These are phyloP conservation scores for Delichon dasypus DNA, from an alignment of 2,797 vertebrate species.

Conservation along the genomic window DNA sequence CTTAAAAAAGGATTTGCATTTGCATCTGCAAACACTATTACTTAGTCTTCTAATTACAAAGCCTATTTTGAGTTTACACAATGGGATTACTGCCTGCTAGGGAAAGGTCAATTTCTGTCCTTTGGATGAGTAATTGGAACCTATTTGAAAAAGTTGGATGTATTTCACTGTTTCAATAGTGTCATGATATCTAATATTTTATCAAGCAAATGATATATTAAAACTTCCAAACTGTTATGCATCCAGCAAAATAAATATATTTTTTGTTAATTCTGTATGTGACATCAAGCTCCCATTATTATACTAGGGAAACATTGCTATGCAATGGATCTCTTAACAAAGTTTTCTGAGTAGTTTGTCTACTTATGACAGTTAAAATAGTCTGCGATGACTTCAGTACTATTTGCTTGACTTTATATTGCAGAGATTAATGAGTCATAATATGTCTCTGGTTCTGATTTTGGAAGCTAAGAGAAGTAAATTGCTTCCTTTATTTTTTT, in stretches of 20 bases:
- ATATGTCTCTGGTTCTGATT: not conserved
- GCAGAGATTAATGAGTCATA: not conserved
- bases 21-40: conserved; percentile 14
- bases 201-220: not conserved
- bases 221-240: not conserved
- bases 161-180: not conserved
- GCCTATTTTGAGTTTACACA: not conserved
- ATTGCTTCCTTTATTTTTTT: not conserved
- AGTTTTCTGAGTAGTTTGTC: not conserved
- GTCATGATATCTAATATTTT: not conserved
- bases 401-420: not conserved
- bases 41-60: not conserved
- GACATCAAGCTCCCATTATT: not conserved
- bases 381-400: not conserved
- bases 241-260: not conserved
- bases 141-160: not conserved
- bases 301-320: not conserved
- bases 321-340: not conserved
- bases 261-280: not conserved
- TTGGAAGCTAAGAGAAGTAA: not conserved
- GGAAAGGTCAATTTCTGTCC: not conserved
- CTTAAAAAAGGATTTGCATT: conserved; percentile 4
- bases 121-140: not conserved
- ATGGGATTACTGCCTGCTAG: not conserved
- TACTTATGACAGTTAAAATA: not conserved